Percentiles rank a stretch among this genome's conserved stretches.
Conservation (phyloP, 2,113 vertebrate genomes). For the Otocyon megalotis region DNA sequence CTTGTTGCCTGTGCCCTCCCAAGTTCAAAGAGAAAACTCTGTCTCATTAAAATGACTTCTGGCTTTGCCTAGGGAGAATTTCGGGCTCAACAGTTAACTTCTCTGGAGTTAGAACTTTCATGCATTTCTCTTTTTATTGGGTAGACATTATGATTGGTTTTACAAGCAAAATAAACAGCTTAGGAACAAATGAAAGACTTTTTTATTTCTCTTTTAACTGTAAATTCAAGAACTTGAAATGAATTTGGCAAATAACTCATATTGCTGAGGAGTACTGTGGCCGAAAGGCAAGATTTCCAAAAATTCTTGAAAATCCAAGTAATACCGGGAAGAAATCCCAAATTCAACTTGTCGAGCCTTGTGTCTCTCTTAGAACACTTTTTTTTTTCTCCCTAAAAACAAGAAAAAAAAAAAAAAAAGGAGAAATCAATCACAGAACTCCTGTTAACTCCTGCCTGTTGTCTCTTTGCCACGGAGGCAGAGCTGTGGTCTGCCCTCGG, state of each 20-base stretch:
- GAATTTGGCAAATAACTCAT: conserved; percentile 69
- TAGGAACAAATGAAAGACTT: conserved; percentile 72
- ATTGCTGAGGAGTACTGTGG: background rate
- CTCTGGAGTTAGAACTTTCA: conserved; percentile 65
- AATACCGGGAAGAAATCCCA: conserved; percentile 73
- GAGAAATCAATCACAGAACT: conserved; percentile 21
- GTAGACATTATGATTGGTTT: conserved; percentile 77
- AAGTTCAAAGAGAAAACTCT: conserved; percentile 71
- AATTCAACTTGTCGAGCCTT: conserved; percentile 52
- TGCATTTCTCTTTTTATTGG: conserved; percentile 76
- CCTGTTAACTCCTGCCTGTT: background rate
- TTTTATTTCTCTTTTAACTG: conserved; percentile 76
- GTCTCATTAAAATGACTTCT: conserved; percentile 65
- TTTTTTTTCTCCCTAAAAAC: background rate
- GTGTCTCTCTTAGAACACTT: conserved; percentile 48
- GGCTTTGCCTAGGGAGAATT: conserved; percentile 43
- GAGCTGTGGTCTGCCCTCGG: too few relatives aligned
- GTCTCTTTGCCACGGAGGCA: background rate
- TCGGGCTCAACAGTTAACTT: conserved; percentile 65
- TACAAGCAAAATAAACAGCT: conserved; percentile 74
- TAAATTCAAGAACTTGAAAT: conserved; percentile 78
- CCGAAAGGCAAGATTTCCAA: conserved; percentile 68
- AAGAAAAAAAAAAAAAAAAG: background rate
- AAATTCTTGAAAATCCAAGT: conserved; percentile 77
- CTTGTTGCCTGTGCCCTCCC: conserved; percentile 7